A percentile compares a stretch with the other conserved stretches of the same genome.
Conservation (phyloP, 2,113 vertebrate species). For the Podarcis muralis region DNA sequence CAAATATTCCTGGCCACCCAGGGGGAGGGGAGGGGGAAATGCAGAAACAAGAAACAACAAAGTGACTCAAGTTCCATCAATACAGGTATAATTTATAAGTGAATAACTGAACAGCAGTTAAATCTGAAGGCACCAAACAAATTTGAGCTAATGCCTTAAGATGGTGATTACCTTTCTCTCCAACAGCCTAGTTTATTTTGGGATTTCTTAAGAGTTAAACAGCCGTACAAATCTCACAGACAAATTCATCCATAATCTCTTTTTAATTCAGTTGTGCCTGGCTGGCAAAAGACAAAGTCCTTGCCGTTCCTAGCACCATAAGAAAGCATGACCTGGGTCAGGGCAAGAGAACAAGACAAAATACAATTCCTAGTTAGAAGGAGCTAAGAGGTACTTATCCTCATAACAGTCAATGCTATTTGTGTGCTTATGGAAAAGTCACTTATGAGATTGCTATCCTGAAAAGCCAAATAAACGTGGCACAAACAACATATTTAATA, state of each 20-base stretch:
- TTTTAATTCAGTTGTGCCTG: conserved; percentile 51
- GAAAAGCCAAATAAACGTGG: background rate
- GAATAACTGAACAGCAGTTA: background rate
- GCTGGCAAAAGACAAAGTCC: conserved; percentile 1
- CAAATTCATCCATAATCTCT: conserved; percentile 54
- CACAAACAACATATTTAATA: no score
- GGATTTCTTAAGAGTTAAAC: background rate
- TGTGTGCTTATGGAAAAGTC: conserved; percentile 47
- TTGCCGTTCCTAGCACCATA: conserved; percentile 49
- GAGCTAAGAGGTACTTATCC: conserved; percentile 23
- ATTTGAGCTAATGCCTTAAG: background rate
- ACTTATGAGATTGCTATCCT: conserved; percentile 40
- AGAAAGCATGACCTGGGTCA: conserved; percentile 13
- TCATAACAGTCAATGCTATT: conserved; percentile 35
- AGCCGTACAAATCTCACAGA: conserved; percentile 43
- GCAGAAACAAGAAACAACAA: background rate
- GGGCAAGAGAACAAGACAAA: conserved; percentile 22
- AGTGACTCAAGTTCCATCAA: background rate
- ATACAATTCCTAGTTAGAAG: conserved; percentile 36
- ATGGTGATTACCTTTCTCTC: background rate
- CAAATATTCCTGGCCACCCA: background rate
- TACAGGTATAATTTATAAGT: background rate
- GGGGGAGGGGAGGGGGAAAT: background rate
- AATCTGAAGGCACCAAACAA: background rate
- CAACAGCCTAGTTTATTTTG: background rate